A percentile compares a stretch with the other conserved stretches of the same genome.
Evolutionary conservation across 2,888 invertebrate genomes (phyloP).

Genomic region (Phlogophora meticulosa): DNA sequence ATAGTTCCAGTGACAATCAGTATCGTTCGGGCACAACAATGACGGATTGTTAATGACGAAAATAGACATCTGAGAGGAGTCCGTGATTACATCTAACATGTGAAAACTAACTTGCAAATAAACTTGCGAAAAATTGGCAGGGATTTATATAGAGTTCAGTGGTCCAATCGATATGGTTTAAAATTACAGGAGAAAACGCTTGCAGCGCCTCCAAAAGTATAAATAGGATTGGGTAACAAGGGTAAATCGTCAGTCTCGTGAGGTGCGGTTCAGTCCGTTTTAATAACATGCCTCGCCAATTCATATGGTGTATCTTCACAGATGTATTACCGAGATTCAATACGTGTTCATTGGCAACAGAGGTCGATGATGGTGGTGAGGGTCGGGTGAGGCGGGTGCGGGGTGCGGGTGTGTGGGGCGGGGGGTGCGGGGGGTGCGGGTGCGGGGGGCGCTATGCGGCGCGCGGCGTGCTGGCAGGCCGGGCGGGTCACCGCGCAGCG

Average conservation of each 20-base stretch:
- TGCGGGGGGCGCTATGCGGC: slow-evolving; percentile 64
- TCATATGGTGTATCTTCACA: slow-evolving; percentile 21
- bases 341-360: slow-evolving; percentile 29
- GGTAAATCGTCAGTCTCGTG: slow-evolving; percentile 84
- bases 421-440: not conserved
- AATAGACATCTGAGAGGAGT: slow-evolving; percentile 46
- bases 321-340: slow-evolving; percentile 22
- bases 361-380: slow-evolving; percentile 19
- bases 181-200: slow-evolving; percentile 47
- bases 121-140: slow-evolving; percentile 57
- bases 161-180: slow-evolving; percentile 65
- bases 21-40: not conserved
- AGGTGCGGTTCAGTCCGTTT: slow-evolving; percentile 67
- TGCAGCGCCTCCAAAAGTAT: slow-evolving; percentile 62
- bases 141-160: slow-evolving; percentile 44
- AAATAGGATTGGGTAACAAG: slow-evolving; percentile 66
- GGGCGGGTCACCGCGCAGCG: slow-evolving; percentile 76
- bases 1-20: not conserved
- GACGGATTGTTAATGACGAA: slow-evolving; percentile 4
- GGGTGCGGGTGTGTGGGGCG: slow-evolving; percentile 3
- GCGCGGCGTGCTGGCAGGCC: slow-evolving; percentile 62
- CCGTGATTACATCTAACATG: slow-evolving; percentile 35
- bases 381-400: not conserved
- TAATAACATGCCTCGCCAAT: slow-evolving; percentile 14
- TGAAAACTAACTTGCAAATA: slow-evolving; percentile 51